A percentile compares a stretch with the other conserved stretches of the same genome.
Conservation (phyloP, 2,113 vertebrate genomes). For the Chroicocephalus ridibundus region DNA sequence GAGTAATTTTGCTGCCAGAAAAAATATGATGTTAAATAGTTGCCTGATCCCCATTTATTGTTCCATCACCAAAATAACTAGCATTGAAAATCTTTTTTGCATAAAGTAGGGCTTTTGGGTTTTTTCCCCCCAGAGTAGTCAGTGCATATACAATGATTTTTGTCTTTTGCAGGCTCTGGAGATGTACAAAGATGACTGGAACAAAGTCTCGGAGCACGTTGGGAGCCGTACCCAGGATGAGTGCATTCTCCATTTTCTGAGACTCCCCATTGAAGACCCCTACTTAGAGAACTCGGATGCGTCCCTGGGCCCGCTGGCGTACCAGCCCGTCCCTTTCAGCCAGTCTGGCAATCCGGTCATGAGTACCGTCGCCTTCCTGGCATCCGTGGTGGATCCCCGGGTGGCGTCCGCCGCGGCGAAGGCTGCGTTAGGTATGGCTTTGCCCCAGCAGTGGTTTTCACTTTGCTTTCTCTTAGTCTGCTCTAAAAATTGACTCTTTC, state of each 20-base stretch:
- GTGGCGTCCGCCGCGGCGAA: constrained; percentile 94
- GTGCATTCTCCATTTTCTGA: constrained; percentile 94
- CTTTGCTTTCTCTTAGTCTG: background rate
- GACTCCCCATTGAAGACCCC: constrained; percentile 94
- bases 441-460: fast-evolving
- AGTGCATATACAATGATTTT: fast-evolving
- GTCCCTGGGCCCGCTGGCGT: constrained; percentile 89
- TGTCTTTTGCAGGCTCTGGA: constrained; percentile 83
- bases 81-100: fast-evolving
- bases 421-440: constrained; percentile 86
- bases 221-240: constrained; percentile 97
- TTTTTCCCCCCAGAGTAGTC: fast-evolving
- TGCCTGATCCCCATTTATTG: fast-evolving
- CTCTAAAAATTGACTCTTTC: background rate
- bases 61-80: background rate
- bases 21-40: fast-evolving
- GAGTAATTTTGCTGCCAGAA: background rate
- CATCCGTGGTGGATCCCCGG: constrained; percentile 93
- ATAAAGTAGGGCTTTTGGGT: fast-evolving
- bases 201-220: constrained; percentile 96
- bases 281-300: constrained; percentile 92
- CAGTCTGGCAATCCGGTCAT: constrained; percentile 97
- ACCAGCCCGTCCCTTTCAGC: constrained; percentile 96
- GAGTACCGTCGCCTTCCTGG: constrained; percentile 97
- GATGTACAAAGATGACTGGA: constrained; percentile 99